These are phyloP conservation scores for Reticulitermes speratus DNA, from an alignment of 1,140 invertebrate species.

Conservation along the genomic window DNA sequence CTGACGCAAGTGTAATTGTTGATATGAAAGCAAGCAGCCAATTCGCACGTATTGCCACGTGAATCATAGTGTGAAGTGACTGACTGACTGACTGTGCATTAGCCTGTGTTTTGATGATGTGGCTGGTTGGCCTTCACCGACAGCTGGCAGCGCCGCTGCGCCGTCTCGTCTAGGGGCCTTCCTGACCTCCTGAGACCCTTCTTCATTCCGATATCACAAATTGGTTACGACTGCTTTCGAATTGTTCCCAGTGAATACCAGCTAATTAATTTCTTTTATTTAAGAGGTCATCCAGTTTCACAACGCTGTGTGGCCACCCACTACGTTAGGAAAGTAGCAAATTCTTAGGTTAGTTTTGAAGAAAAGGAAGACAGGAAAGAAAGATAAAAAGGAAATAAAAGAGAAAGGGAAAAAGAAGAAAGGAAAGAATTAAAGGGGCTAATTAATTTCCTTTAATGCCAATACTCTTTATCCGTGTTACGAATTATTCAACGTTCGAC, in stretches of 20 bases:
- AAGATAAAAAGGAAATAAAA: background rate
- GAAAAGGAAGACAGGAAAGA: background rate
- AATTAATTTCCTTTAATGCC: background rate
- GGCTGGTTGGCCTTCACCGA: background rate
- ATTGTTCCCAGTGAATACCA: background rate
- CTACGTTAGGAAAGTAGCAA: background rate
- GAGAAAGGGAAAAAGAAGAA: background rate
- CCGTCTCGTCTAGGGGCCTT: background rate
- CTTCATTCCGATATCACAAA: background rate
- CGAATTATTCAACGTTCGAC: background rate
- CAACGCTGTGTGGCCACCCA: background rate
- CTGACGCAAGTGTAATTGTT: too few species aligned
- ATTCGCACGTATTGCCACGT: too few species aligned
- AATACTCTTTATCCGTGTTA: background rate
- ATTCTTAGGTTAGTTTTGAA: background rate
- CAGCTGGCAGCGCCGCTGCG: background rate
- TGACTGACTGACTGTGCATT: background rate
- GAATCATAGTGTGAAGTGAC: too few species aligned
- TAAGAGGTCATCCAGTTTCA: background rate
- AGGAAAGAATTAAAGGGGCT: background rate
- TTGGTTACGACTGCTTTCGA: slow-evolving; percentile 13
- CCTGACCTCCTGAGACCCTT: background rate
- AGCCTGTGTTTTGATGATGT: background rate
- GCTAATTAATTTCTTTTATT: slow-evolving; percentile 4
- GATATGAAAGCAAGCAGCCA: too few species aligned